Conservation (phyloP, 2,113 vertebrate species). For the Malurus melanocephalus region DNA sequence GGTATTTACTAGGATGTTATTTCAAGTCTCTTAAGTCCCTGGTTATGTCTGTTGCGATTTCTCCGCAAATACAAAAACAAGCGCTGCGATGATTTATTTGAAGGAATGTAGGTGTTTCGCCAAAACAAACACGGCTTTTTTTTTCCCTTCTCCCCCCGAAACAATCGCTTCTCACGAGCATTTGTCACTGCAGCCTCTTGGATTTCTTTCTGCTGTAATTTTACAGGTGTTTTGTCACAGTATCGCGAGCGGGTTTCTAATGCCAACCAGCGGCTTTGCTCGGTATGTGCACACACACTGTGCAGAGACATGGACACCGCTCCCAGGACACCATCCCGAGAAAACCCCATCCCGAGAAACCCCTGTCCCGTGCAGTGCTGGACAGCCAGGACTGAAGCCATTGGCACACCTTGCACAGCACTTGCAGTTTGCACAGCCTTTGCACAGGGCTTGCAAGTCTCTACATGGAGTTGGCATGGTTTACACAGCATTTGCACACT, state of each 20-base stretch:
- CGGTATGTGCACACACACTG: background rate
- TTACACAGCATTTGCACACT: background rate
- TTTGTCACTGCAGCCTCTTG: background rate
- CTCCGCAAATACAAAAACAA: slow-evolving; percentile 61
- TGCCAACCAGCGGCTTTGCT: background rate
- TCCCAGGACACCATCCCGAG: background rate
- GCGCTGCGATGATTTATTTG: slow-evolving; percentile 50
- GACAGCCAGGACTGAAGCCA: background rate
- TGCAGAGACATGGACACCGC: rapidly evolving
- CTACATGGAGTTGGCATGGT: rapidly evolving
- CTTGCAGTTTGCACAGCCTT: background rate
- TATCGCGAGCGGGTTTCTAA: rapidly evolving
- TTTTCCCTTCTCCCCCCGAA: background rate
- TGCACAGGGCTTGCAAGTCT: background rate
- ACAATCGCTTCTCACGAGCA: slow-evolving; percentile 21
- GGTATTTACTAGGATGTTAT: slow-evolving; percentile 64
- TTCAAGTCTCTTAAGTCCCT: slow-evolving; percentile 58
- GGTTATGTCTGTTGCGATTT: slow-evolving; percentile 61
- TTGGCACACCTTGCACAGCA: background rate
- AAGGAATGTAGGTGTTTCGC: slow-evolving; percentile 57
- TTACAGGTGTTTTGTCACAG: slow-evolving; percentile 36
- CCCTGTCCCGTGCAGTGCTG: rapidly evolving
- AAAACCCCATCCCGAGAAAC: background rate
- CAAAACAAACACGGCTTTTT: slow-evolving; percentile 44
- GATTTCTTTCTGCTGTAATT: background rate